Base-by-base conservation (phyloP, 2,888 invertebrate genomes). In the Andricus quercusramuli region DNA sequence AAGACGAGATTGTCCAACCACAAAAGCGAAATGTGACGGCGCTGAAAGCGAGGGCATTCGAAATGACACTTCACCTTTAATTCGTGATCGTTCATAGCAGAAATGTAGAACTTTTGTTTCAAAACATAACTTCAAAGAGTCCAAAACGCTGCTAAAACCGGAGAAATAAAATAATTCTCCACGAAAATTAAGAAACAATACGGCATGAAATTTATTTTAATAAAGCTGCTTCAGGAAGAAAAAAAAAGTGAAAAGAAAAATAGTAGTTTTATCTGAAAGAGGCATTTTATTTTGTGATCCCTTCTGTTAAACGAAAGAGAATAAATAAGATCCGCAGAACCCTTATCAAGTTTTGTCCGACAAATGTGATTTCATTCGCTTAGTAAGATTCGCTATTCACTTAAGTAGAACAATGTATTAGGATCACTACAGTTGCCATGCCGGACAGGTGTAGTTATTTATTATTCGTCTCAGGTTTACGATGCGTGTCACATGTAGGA, bases 1-100 rank as follows among this genome's bases (percentile, higher is more conserved):
- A 80, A 78, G 78, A 77, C 70, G 70, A 81, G 80, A 79, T 74
- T 6, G 29, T 32, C 51, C 29, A 74, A 74, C 70, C 56, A 29
- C 70, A 74, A 56, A n/a, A 51, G 56, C 70, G 70, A n/a, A 56
- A 56, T n/a, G 8, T 56, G 56, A 56, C 56, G 17, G n/a, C 9
- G 20, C n/a, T 56, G 9, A n/a, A n/a, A 56, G 8, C 9, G 20
- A n/a, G 9, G n/a, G 8, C 56, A n/a, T n/a, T 74, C 32, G 32
- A 17, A 74, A 74, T 74, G 56, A 37, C 51, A n/a, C 70, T 74
- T 74, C 32, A 32, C 70, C 70, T 74, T 74, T 74, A 56, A 74
- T 56, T 32, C 51, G 20, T 11, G 8, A 8, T 56, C n/a, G n/a
- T n/a, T 56, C 3, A 56, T 56, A 47, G 17, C 44, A 47, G 15